These are phyloP conservation scores for Aspidoscelis tigris DNA, from an alignment of 2,113 vertebrate species.

Conservation along the genomic window DNA sequence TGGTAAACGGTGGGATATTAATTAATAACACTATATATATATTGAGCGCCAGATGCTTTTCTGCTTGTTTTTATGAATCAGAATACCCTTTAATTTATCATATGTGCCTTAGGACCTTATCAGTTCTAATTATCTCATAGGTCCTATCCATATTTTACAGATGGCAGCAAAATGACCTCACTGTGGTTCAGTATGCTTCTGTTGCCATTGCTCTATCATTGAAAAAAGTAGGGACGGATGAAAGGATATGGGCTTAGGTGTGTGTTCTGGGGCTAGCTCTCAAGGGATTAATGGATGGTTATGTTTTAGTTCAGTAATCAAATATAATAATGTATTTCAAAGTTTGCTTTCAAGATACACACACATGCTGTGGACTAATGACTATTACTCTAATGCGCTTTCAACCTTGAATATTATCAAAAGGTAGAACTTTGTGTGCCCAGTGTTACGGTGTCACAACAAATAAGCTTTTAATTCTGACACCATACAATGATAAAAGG, in stretches of 20 bases:
- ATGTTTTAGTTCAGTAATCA: constrained; percentile 62
- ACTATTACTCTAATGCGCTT: constrained; percentile 64
- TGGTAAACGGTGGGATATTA: no score
- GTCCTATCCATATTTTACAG: constrained; percentile 31
- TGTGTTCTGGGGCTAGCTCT: constrained; percentile 19
- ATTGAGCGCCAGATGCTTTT: not conserved
- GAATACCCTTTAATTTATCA: constrained; percentile 35
- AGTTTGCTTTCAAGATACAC: constrained; percentile 33
- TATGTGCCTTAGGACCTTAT: not conserved
- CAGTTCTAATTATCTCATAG: not conserved
- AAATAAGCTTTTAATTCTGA: constrained; percentile 40
- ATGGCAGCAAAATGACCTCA: constrained; percentile 42
- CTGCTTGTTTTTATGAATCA: not conserved
- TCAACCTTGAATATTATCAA: constrained; percentile 63
- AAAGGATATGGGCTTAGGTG: constrained; percentile 18
- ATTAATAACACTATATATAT: no score
- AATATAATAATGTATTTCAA: constrained; percentile 52
- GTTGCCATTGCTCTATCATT: constrained; percentile 33
- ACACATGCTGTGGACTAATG: constrained; percentile 50
- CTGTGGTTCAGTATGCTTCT: not conserved
- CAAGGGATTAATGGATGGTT: constrained; percentile 59
- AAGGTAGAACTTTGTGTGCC: constrained; percentile 52
- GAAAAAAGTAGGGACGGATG: constrained; percentile 46
- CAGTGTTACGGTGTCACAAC: constrained; percentile 17
- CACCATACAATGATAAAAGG: constrained; percentile 4